Evolutionary conservation across 2,888 invertebrate genomes (phyloP), one percentile per base, ranked within the genome.

Genomic region (Leptopterna dolabrata): DNA sequence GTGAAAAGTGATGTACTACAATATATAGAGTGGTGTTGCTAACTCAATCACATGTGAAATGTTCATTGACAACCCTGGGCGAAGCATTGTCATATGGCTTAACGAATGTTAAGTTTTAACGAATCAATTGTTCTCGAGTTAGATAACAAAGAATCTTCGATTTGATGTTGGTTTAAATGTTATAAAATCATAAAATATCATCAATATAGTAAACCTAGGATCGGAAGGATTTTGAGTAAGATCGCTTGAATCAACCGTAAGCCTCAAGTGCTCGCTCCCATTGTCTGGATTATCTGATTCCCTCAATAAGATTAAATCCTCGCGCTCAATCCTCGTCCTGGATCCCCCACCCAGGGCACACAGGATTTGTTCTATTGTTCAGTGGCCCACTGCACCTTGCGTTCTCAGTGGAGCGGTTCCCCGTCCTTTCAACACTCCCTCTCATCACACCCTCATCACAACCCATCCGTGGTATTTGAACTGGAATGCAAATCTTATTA

Each of bases 401-500:
- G 36, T 41, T n/a, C 24, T 36, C 36, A 16, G 16, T 9, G 73
- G 13, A 19, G 30, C 16, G 24, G 43, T 78, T 78, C 9, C 16
- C 78, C 43, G 16, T 45, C 80, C 51, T 43, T 30, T n/a, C 24
- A n/a, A 4, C 63, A 11, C 63, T 41, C 83, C 63, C 16, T 71
- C 36, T 30, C 30, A 29, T 55, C 82, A 81, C 24, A 7, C 84
- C 71, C 51, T 14, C 76, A 43, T 14, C 76, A 43, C 80, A 73
- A 6, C 24, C 11, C 63, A 63, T 63, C 24, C 11, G 63, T 24
- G 24, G 63, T 24, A 19, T 76, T 78, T 84, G 84, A 84, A 73
- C 73, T 43, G 85, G 47, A 24, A 30, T 76, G 51, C 29, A 30
- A 73, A 85, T 85, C 76, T 24, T 45, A 45, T 71, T 84, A 71